phyloP scores from a whole-genome alignment of 35 echinoderm and acorn worm species.

The Acanthaster planci region DNA sequence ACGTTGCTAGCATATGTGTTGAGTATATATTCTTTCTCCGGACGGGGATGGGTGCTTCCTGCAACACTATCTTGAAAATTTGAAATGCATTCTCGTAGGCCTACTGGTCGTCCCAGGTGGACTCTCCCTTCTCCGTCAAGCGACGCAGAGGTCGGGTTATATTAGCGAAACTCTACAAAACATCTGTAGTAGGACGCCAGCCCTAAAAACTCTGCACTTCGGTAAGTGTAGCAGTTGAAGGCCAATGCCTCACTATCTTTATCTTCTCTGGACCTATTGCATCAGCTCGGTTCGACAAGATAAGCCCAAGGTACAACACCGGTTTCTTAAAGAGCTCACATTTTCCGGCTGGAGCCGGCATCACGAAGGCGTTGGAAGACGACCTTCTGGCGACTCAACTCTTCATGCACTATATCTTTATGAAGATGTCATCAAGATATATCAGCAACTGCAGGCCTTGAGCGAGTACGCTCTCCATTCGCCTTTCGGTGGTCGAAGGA shows the following conservation, averaged over 20 bases:
- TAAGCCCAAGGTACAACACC: constrained; percentile 6
- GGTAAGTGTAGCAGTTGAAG: neutral
- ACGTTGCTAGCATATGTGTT: constrained; percentile 57
- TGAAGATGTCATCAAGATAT: constrained; percentile 53
- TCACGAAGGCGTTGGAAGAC: too few relatives aligned
- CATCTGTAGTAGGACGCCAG: neutral
- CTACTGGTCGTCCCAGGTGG: too few relatives aligned
- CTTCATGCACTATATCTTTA: too few relatives aligned
- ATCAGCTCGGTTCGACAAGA: neutral
- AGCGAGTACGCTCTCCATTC: constrained; percentile 47
- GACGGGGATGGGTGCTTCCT: constrained; percentile 48
- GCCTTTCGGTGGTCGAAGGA: constrained; percentile 35
- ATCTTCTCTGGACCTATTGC: constrained; percentile 12
- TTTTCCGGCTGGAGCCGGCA: too few relatives aligned
- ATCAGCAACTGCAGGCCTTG: constrained; percentile 49
- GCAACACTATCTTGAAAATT: too few relatives aligned
- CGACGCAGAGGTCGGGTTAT: constrained; percentile 15
- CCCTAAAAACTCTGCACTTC: constrained; percentile 33
- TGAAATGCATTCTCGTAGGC: too few relatives aligned
- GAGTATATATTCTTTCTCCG: constrained; percentile 23
- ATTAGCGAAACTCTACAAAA: constrained; percentile 9
- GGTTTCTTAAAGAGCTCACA: too few relatives aligned
- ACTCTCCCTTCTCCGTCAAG: neutral
- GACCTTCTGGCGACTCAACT: too few relatives aligned
- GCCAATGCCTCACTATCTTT: constrained; percentile 16